A percentile compares a stretch with the other conserved stretches of the same genome.
Evolutionary conservation across 2,113 vertebrate genomes (phyloP).

Genomic region (Bubo bubo): DNA sequence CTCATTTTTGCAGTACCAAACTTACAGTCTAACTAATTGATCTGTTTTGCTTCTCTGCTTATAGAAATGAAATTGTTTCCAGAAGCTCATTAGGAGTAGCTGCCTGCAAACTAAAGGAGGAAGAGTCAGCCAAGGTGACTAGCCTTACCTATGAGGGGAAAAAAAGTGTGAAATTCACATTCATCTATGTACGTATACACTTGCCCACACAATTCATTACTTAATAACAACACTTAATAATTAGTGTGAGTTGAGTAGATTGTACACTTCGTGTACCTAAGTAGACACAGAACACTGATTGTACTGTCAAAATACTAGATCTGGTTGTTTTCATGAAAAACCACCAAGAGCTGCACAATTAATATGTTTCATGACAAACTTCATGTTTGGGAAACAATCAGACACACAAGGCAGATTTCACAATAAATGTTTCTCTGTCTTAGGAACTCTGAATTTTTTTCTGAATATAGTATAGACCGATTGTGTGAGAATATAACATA

Average conservation of each 20-base stretch:
- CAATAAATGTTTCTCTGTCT: background rate
- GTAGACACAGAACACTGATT: rapidly evolving
- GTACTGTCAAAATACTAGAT: background rate
- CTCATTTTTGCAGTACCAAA: background rate
- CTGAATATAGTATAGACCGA: background rate
- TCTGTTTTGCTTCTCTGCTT: background rate
- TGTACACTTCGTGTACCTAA: background rate
- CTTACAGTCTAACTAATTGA: background rate
- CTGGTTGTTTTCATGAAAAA: background rate
- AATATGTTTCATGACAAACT: background rate
- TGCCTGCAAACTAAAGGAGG: background rate
- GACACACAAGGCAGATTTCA: background rate
- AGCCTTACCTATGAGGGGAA: background rate
- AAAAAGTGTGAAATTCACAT: background rate
- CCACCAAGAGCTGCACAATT: background rate
- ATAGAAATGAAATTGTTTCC: background rate
- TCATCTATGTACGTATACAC: background rate
- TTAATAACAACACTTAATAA: background rate
- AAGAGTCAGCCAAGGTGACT: background rate
- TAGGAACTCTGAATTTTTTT: background rate
- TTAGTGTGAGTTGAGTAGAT: background rate
- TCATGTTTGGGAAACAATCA: background rate
- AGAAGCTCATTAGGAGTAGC: background rate
- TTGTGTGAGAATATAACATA: background rate
- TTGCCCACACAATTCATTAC: background rate